These are phyloP conservation scores for Globodera rostochiensis DNA, from an alignment of 1,140 invertebrate species.

Conservation along the genomic window DNA sequence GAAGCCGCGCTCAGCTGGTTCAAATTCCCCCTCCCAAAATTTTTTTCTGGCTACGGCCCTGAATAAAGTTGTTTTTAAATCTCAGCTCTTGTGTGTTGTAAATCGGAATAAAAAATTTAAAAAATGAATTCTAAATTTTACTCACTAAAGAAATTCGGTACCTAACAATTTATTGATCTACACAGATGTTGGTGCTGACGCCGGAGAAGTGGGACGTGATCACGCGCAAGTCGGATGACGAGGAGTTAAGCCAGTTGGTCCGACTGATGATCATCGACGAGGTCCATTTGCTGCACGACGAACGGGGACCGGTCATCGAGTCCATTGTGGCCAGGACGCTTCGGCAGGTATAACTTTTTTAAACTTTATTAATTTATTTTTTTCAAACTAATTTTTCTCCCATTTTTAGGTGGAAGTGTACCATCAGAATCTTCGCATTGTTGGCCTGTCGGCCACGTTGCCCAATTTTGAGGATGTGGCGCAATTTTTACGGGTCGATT, in stretches of 20 bases:
- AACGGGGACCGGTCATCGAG: constrained; percentile 95
- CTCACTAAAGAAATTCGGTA: too few relatives aligned
- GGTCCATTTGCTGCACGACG: constrained; percentile 94
- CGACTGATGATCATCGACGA: constrained; percentile 96
- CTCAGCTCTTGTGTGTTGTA: constrained; percentile 17
- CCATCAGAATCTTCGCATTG: constrained; percentile 89
- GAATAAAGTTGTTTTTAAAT: too few relatives aligned
- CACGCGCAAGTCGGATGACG: constrained; percentile 87
- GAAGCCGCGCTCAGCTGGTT: too few relatives aligned
- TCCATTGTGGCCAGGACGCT: constrained; percentile 92
- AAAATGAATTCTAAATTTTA: too few relatives aligned
- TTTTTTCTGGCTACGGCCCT: too few relatives aligned
- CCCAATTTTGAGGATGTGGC: constrained; percentile 98
- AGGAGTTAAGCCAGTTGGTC: constrained; percentile 77
- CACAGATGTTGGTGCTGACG: constrained; percentile 88
- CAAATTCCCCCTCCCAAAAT: too few relatives aligned
- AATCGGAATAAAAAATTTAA: constrained; percentile 8
- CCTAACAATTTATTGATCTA: neutral
- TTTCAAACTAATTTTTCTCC: constrained; percentile 12
- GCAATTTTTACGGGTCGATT: constrained; percentile 88
- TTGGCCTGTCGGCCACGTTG: constrained; percentile 95
- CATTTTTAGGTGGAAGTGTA: constrained; percentile 78
- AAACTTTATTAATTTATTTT: neutral
- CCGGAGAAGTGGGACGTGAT: constrained; percentile 99
- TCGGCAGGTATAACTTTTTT: constrained; percentile 72